Conservation (phyloP, 2,888 invertebrate species). For the Oligia strigilis region DNA sequence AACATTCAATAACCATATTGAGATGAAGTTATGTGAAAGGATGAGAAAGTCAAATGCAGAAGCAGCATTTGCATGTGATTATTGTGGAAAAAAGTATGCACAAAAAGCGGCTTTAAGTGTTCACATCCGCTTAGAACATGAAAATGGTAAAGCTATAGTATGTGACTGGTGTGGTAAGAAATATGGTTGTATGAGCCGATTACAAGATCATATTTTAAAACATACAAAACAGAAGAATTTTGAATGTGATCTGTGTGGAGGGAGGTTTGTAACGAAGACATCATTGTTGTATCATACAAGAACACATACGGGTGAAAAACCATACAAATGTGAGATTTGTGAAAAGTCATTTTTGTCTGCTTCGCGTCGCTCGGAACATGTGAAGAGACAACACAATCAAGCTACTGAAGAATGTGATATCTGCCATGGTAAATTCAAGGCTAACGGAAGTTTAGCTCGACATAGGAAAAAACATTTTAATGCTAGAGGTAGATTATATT, state of each 20-base stretch:
- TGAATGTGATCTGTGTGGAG: conserved; percentile 69
- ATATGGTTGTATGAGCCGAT: conserved; percentile 67
- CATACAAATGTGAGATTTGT: conserved; percentile 73
- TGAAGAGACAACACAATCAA: conserved; percentile 65
- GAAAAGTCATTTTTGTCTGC: conserved; percentile 70
- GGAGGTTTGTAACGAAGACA: conserved; percentile 70
- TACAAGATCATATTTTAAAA: conserved; percentile 71
- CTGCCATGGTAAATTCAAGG: conserved; percentile 69
- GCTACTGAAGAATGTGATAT: conserved; percentile 70
- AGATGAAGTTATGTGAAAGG: conserved; percentile 62
- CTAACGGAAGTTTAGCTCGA: conserved; percentile 58
- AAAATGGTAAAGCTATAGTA: conserved; percentile 60
- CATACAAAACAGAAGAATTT: conserved; percentile 76
- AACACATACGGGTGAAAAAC: conserved; percentile 75
- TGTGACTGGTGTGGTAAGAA: conserved; percentile 75
- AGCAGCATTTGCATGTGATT: conserved; percentile 66
- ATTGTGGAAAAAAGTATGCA: conserved; percentile 71
- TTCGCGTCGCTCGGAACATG: conserved; percentile 72
- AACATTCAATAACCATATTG: conserved; percentile 69
- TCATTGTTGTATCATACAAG: conserved; percentile 74
- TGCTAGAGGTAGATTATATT: conserved; percentile 64
- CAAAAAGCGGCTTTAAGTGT: conserved; percentile 67
- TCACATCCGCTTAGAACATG: conserved; percentile 73
- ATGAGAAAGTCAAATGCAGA: conserved; percentile 53
- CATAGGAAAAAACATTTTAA: conserved; percentile 72